These are phyloP conservation scores for Unio pictorum DNA, from an alignment of 2,888 invertebrate genomes.

Conservation along the genomic window DNA sequence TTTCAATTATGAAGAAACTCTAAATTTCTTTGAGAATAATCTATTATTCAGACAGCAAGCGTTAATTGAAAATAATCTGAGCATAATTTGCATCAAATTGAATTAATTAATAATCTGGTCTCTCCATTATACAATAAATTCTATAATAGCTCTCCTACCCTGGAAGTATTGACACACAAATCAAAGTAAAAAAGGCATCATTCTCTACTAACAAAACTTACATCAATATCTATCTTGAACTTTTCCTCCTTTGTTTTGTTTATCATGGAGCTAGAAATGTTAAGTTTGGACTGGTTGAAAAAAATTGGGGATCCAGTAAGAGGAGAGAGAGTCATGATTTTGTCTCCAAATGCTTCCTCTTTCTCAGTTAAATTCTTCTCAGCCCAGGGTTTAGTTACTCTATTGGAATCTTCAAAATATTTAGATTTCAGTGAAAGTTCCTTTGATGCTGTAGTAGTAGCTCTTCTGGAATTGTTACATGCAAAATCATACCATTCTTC, in stretches of 20 bases:
- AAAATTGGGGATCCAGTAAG: slow-evolving; percentile 19
- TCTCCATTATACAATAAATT: no score
- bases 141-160: no score
- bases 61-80: no score
- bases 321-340: not conserved
- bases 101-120: no score
- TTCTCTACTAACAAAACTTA: slow-evolving; percentile 16
- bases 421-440: slow-evolving; percentile 1
- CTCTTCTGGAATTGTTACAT: not conserved
- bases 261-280: slow-evolving; percentile 32
- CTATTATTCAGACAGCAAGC: no score
- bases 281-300: slow-evolving; percentile 27
- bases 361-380: not conserved
- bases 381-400: not conserved
- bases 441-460: not conserved
- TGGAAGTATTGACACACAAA: no score
- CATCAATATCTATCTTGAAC: slow-evolving; percentile 58
- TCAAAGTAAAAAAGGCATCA: no score
- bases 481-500: no score
- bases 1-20: no score
- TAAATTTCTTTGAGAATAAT: no score
- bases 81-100: no score
- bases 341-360: not conserved
- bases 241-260: slow-evolving; percentile 57
- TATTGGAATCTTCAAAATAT: not conserved